Evolutionary conservation across 2,113 vertebrate genomes (phyloP), one percentile per base, ranked within the genome.

Genomic region (Notothenia rossii): DNA sequence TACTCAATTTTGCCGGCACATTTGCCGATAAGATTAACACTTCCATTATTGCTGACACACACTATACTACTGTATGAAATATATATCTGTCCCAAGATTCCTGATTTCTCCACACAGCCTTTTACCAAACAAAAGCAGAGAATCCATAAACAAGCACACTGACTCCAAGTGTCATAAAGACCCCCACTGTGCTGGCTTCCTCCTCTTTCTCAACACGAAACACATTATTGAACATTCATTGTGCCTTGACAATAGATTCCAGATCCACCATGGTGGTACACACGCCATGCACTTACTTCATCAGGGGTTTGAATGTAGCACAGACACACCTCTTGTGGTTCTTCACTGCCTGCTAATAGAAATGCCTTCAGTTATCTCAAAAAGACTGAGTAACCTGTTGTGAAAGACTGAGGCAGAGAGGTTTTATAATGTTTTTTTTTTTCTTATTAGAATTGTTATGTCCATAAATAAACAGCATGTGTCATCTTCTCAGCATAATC

Each of bases 401-500:
- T 77, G 58, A 79, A 46, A 4, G 12, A 40, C 67, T 1, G 1
- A 51, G 12, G 3, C 49, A 56, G 48, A 29, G 40, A 67, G 4
- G 3, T 75, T 72, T 46, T 40, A 56, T 36, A 50, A 25, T 43
- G 7, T 59, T 79, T 55, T 77, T 55, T 0, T 10, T 1, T 76
- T 43, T 10, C n/a, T 48, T 74, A 62, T 81, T 83, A 79, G 50
- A 48, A 5, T 25, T 25, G 55, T 49, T 70, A 20, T 15, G 12
- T 6, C 56, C 77, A 70, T 68, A 86, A 88, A 81, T 84, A 81
- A 77, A 63, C 56, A 40, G 33, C 50, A 33, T 73, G 69, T 85
- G 83, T 89, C 84, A 78, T 84, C 71, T 50, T 72, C 86, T 86
- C 81, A 81, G 77, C 90, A 87, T 91, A 82, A 87, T 82, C 70